Evolutionary conservation across 1,140 invertebrate species (phyloP).

Genomic region (Drosophila aff.): DNA sequence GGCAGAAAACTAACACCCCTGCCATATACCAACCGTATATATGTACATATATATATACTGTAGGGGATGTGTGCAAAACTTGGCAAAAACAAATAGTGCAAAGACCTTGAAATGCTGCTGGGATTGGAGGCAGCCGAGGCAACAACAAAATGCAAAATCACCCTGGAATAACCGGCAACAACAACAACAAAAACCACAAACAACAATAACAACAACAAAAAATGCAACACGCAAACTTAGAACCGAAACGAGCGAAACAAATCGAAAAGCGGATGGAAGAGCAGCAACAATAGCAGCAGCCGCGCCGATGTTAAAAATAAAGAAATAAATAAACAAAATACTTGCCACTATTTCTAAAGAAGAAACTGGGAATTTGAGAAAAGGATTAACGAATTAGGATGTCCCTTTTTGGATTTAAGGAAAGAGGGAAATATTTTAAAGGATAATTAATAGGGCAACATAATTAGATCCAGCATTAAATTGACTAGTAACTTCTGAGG

Average conservation of each 20-base stretch:
- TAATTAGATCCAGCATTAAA: neutral
- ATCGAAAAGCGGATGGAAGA: constrained; percentile 57
- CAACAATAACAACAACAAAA: neutral
- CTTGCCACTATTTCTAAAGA: constrained; percentile 52
- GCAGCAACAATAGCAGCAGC: constrained; percentile 46
- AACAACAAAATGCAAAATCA: constrained; percentile 76
- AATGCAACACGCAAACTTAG: constrained; percentile 76
- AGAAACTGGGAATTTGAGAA: neutral
- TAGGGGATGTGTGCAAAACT: constrained; percentile 71
- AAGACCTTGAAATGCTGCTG: constrained; percentile 79
- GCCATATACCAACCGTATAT: constrained; percentile 19
- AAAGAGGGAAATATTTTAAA: neutral
- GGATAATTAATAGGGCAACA: neutral
- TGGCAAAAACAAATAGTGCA: constrained; percentile 77
- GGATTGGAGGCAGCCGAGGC: constrained; percentile 40
- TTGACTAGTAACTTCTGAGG: too few species aligned
- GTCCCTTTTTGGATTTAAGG: neutral
- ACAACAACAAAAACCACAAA: constrained; percentile 7
- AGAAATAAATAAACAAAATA: constrained; percentile 65
- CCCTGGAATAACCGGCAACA: constrained; percentile 63
- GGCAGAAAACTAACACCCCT: constrained; percentile 71
- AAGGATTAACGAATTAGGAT: constrained; percentile 1
- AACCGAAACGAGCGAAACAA: constrained; percentile 77
- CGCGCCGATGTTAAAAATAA: constrained; percentile 62
- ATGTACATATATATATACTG: constrained; percentile 14